These are phyloP conservation scores for Andrena camellia DNA, from an alignment of 2,888 invertebrate species.

Conservation along the genomic window DNA sequence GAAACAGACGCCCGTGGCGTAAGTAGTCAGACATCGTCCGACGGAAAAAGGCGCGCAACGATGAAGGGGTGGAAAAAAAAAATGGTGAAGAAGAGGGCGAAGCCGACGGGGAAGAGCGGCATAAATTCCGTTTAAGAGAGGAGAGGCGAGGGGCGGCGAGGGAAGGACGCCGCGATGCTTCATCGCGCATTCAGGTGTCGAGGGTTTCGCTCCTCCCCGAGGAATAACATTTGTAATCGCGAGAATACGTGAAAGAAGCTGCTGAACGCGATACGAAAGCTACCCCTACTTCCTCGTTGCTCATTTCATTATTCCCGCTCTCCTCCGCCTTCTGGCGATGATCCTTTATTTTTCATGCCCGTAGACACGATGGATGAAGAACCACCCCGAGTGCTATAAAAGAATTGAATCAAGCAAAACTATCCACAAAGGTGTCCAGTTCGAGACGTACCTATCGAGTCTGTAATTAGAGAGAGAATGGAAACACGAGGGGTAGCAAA, in stretches of 20 bases:
- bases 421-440: neutral
- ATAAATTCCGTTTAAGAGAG: constrained; percentile 60
- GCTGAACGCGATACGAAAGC: neutral
- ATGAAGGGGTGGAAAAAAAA: constrained; percentile 4
- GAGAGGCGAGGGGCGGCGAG: constrained; percentile 31
- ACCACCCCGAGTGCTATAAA: neutral
- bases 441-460: neutral
- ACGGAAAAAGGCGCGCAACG: constrained; percentile 22
- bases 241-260: neutral
- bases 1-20: constrained; percentile 51
- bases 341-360: constrained; percentile 23
- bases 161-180: constrained; percentile 36
- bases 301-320: neutral
- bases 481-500: neutral
- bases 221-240: constrained; percentile 57
- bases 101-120: constrained; percentile 15
- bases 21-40: constrained; percentile 50
- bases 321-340: neutral
- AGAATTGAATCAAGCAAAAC: neutral
- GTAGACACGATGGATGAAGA: neutral
- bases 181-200: constrained; percentile 48
- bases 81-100: constrained; percentile 5
- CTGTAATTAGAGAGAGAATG: neutral
- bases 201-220: constrained; percentile 14
- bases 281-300: neutral